These are phyloP conservation scores for Caenorhabditis virilis DNA, from an alignment of 2,888 invertebrate genomes.

Conservation along the genomic window DNA sequence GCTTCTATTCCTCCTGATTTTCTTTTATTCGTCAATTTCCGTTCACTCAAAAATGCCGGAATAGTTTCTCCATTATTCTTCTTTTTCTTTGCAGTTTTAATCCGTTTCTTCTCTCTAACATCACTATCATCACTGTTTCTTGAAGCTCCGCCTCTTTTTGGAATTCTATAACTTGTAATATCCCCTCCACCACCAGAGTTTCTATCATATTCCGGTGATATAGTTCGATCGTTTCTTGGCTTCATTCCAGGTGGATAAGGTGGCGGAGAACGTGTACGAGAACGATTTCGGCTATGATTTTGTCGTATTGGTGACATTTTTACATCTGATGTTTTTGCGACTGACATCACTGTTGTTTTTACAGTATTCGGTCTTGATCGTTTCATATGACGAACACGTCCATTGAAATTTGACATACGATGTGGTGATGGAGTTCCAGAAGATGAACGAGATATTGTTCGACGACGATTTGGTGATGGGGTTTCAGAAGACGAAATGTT, in stretches of 20 bases:
- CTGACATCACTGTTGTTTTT: neutral
- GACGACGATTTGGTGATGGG: neutral
- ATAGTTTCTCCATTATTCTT: neutral
- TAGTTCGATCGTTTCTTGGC: neutral
- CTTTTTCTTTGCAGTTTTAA: neutral
- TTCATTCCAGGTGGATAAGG: slow-evolving; percentile 28
- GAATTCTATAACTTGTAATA: slow-evolving; percentile 14
- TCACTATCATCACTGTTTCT: neutral
- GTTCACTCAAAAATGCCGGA: too few relatives aligned
- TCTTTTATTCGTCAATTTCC: neutral
- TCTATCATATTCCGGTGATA: slow-evolving; percentile 1
- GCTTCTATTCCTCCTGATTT: too few relatives aligned
- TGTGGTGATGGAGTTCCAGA: slow-evolving; percentile 3
- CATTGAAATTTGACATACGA: neutral
- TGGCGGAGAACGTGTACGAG: slow-evolving; percentile 25
- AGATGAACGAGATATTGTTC: neutral
- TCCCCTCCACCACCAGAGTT: slow-evolving; percentile 17
- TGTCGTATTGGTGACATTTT: neutral
- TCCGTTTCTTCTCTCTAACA: slow-evolving; percentile 1
- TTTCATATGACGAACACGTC: neutral
- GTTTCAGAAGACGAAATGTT: too few relatives aligned
- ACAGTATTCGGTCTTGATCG: neutral
- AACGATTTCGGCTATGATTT: slow-evolving; percentile 2
- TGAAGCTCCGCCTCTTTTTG: slow-evolving; percentile 2
- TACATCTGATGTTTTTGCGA: neutral